Evolutionary conservation across 2,113 vertebrate species (phyloP).

Genomic region (Ifrita kowaldi): DNA sequence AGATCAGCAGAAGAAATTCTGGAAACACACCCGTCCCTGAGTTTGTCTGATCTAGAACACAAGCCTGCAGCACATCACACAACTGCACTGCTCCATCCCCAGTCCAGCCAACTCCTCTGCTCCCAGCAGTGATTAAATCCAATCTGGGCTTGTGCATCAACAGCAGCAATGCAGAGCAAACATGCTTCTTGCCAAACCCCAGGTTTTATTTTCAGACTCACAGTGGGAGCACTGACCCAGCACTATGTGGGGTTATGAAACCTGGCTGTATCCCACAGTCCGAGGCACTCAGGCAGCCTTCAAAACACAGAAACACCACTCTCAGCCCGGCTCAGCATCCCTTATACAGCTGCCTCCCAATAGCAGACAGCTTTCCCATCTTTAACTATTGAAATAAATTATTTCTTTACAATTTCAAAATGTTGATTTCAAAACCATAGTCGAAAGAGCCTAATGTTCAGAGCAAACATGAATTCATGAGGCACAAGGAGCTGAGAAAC

Average conservation of each 20-base stretch:
- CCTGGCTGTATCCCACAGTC: no score
- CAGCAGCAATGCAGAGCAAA: fast-evolving
- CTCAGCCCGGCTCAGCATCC: neutral
- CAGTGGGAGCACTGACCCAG: neutral
- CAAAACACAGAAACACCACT: neutral
- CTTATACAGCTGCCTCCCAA: neutral
- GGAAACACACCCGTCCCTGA: neutral
- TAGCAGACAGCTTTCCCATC: neutral
- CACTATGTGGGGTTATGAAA: neutral
- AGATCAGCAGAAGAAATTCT: neutral
- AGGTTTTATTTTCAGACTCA: neutral
- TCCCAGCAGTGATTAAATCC: neutral
- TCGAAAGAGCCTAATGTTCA: neutral
- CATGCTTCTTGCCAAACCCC: neutral
- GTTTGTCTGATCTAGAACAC: neutral
- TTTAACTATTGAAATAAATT: neutral
- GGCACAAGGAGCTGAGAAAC: neutral
- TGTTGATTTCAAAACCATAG: neutral
- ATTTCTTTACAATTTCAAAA: neutral
- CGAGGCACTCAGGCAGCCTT: neutral
- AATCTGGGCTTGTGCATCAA: neutral
- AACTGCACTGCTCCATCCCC: fast-evolving
- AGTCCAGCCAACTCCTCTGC: neutral
- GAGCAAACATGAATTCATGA: neutral
- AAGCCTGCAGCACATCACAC: fast-evolving